A percentile compares a stretch with the other conserved stretches of the same genome.
phyloP scores from a whole-genome alignment of 2,888 invertebrate species.

The Drosophila paranaensis region DNA sequence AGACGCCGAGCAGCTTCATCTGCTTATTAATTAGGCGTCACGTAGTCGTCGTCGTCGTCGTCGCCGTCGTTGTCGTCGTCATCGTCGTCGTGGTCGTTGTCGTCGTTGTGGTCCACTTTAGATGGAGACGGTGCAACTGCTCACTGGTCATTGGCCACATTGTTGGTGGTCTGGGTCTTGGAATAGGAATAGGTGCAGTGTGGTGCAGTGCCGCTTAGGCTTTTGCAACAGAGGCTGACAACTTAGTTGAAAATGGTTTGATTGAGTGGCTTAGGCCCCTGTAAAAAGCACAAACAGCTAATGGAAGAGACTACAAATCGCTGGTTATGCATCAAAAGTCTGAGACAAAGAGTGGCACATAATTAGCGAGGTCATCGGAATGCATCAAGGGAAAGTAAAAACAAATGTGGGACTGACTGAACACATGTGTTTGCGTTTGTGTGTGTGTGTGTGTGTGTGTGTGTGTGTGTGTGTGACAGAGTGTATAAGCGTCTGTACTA shows the following conservation, averaged over 20 bases:
- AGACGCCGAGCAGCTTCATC: conserved; percentile 69
- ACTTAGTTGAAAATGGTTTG: conserved; percentile 52
- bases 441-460: too few relatives aligned
- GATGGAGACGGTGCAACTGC: conserved; percentile 36
- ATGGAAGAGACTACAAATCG: not conserved
- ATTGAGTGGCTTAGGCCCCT: conserved; percentile 55
- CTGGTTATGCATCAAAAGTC: conserved; percentile 28
- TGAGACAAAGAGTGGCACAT: conserved; percentile 8
- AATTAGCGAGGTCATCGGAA: conserved; percentile 30
- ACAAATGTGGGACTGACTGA: not conserved
- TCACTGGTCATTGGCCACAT: conserved; percentile 49
- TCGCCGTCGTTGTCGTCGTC: conserved; percentile 30
- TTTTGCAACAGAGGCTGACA: conserved; percentile 55
- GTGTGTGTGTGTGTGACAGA: too few relatives aligned
- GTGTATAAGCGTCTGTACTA: conserved; percentile 2
- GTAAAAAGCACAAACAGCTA: not conserved
- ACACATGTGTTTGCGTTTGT: too few relatives aligned
- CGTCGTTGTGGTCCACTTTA: conserved; percentile 32
- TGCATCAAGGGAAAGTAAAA: conserved; percentile 30
- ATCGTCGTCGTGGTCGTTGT: conserved; percentile 28
- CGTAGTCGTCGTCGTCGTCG: conserved; percentile 35
- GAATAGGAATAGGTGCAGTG: conserved; percentile 26
- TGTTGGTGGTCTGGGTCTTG: conserved; percentile 61
- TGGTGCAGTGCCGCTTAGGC: conserved; percentile 9
- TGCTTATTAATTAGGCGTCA: conserved; percentile 74